These are phyloP conservation scores for Notodromas monacha DNA, from an alignment of 2,888 invertebrate species.

Conservation along the genomic window DNA sequence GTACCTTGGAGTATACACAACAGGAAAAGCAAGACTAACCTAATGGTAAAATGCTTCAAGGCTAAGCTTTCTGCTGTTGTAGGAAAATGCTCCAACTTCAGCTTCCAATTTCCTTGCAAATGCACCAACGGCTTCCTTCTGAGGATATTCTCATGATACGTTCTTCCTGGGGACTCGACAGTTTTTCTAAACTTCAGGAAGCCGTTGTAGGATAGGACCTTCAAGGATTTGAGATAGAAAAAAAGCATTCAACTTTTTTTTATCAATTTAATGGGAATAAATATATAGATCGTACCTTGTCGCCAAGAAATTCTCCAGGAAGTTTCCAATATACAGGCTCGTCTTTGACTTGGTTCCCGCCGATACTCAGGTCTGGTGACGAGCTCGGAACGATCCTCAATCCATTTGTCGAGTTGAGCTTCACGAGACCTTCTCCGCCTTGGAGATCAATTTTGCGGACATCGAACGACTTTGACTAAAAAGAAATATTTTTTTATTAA, in stretches of 20 bases:
- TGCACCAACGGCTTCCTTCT: conserved; percentile 42
- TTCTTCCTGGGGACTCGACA: conserved; percentile 27
- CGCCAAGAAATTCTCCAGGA: conserved; percentile 46
- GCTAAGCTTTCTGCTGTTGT: conserved; percentile 15
- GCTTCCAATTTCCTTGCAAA: conserved; percentile 34
- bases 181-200: conserved; percentile 40
- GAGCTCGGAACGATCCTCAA: conserved; percentile 27
- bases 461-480: no score
- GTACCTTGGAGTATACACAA: no score
- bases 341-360: conserved; percentile 22
- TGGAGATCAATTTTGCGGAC: no score
- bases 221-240: conserved; percentile 11
- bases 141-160: conserved; percentile 20
- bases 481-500: no score
- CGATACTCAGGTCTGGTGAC: conserved; percentile 22
- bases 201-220: conserved; percentile 66
- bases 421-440: conserved; percentile 16
- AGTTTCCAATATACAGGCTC: conserved; percentile 49
- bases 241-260: neutral
- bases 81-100: conserved; percentile 37
- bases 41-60: no score
- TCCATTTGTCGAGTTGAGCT: conserved; percentile 23
- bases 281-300: conserved; percentile 24
- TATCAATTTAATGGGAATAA: neutral
- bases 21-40: no score